These are phyloP conservation scores for Cosmia trapezina DNA, from an alignment of 2,888 invertebrate genomes.

Conservation along the genomic window DNA sequence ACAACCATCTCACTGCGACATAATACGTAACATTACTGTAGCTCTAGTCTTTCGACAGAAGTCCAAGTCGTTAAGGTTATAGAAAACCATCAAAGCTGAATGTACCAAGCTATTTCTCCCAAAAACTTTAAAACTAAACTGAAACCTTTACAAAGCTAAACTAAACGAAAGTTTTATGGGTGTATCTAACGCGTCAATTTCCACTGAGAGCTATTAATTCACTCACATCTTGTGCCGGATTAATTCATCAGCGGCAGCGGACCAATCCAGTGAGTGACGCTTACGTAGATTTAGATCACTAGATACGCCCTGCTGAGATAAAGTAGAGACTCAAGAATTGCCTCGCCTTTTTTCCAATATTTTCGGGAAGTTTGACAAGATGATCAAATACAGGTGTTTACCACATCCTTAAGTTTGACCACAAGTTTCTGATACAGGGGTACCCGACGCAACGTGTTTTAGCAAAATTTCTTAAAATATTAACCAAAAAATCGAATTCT, in stretches of 20 bases:
- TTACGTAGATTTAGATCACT: conserved; percentile 18
- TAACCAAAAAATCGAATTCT: too few species aligned
- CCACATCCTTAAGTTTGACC: too few species aligned
- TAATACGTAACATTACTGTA: too few species aligned
- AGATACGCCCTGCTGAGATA: background rate
- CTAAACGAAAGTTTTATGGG: conserved; percentile 12
- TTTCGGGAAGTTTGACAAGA: background rate
- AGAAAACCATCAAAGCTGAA: too few species aligned
- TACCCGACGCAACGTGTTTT: too few species aligned
- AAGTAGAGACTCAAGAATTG: background rate
- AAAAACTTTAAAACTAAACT: background rate
- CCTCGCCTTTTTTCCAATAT: background rate
- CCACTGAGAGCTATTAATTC: conserved; percentile 67
- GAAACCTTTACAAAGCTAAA: background rate
- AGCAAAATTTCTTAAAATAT: too few species aligned
- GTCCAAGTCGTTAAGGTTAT: too few species aligned
- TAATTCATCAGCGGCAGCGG: conserved; percentile 70
- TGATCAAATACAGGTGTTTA: too few species aligned
- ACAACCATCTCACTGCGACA: too few species aligned
- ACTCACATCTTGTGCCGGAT: conserved; percentile 66
- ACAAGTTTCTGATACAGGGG: too few species aligned
- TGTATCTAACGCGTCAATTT: conserved; percentile 20
- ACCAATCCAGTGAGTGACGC: conserved; percentile 67
- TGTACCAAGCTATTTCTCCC: background rate
- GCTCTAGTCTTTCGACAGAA: too few species aligned